Conservation (phyloP, 2,888 invertebrate species). For the Cryptus armator region DNA sequence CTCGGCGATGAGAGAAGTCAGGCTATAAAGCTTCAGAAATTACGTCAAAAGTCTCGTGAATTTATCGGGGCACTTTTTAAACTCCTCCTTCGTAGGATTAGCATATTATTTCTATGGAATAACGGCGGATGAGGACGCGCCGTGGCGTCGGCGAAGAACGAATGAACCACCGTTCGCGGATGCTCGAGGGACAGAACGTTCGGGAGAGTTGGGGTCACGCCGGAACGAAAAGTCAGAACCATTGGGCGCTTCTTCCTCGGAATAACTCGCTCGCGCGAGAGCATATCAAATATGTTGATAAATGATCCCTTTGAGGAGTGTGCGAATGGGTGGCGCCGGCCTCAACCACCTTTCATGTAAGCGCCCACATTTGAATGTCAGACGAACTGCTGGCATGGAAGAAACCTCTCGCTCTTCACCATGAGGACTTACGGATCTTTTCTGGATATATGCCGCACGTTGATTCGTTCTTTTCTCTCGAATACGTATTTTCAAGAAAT, state of each 20-base stretch:
- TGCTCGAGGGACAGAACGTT: constrained; percentile 57
- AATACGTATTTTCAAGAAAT: constrained; percentile 11
- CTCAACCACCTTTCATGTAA: constrained; percentile 77
- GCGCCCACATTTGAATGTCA: constrained; percentile 82
- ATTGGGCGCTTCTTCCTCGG: constrained; percentile 64
- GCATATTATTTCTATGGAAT: constrained; percentile 84
- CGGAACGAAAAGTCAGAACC: constrained; percentile 58
- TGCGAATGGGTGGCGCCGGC: constrained; percentile 78
- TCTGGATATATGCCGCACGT: constrained; percentile 13
- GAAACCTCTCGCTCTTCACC: constrained; percentile 54
- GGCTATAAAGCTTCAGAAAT: constrained; percentile 77
- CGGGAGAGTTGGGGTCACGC: constrained; percentile 31
- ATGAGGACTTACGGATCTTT: constrained; percentile 21
- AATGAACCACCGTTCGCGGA: constrained; percentile 71
- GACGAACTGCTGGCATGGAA: constrained; percentile 75
- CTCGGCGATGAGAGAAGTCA: constrained; percentile 62
- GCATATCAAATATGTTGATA: constrained; percentile 85
- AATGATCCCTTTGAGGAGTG: constrained; percentile 84
- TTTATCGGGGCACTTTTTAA: constrained; percentile 85
- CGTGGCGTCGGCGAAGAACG: constrained; percentile 70
- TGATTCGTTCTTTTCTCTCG: constrained; percentile 11
- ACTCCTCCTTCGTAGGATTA: constrained; percentile 84
- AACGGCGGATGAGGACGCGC: constrained; percentile 70
- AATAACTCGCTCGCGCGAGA: constrained; percentile 75
- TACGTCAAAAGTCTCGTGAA: constrained; percentile 84